These are phyloP conservation scores for Sebastes umbrosus DNA, from an alignment of 2,797 vertebrate species.

Conservation along the genomic window DNA sequence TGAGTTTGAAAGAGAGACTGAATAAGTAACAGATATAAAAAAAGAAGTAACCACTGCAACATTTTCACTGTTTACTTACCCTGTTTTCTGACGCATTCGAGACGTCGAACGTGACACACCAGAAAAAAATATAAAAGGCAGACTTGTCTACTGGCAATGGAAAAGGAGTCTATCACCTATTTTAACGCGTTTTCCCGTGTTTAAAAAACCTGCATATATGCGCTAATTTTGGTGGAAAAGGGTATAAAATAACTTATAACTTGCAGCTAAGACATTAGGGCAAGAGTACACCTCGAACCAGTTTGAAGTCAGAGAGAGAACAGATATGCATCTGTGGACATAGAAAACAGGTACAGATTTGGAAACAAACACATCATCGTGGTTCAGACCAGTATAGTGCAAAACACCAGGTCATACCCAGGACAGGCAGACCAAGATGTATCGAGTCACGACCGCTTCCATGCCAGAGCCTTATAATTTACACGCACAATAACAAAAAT, in stretches of 20 bases:
- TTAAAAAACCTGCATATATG: background rate
- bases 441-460: conserved; percentile 30
- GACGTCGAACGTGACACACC: too few relatives aligned
- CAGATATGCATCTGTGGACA: conserved; percentile 38
- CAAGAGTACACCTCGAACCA: conserved; percentile 1
- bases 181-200: too few relatives aligned
- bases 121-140: background rate
- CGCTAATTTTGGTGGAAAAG: background rate
- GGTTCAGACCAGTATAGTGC: conserved; percentile 35
- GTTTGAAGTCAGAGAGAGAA: conserved; percentile 35
- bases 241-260: background rate
- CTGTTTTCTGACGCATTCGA: background rate
- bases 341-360: conserved; percentile 54
- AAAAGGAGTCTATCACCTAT: too few relatives aligned
- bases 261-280: background rate
- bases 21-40: background rate
- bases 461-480: conserved; percentile 42
- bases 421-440: conserved; percentile 27
- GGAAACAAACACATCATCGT: conserved; percentile 58
- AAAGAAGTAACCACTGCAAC: background rate
- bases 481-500: conserved; percentile 14
- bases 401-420: conserved; percentile 51
- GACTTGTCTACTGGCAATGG: background rate
- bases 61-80: background rate
- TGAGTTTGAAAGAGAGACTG: background rate